Evolutionary conservation across 2,113 vertebrate genomes (phyloP), one percentile per base, ranked within the genome.

Genomic region (Murina feae): DNA sequence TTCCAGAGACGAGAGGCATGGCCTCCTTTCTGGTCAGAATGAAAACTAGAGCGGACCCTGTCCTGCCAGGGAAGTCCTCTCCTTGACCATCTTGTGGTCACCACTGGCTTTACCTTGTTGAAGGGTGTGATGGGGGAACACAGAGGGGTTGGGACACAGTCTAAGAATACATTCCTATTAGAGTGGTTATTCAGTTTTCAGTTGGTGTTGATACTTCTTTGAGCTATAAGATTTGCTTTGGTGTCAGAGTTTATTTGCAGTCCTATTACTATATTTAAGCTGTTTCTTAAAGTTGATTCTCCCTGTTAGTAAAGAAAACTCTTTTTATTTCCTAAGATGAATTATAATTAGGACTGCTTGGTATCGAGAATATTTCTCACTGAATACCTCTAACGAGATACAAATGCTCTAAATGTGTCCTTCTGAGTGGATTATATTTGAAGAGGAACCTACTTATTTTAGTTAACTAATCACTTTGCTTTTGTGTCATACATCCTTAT

Each of bases 341-440:
- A 90, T 95, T 97, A 69, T 88, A 92, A 93, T 93, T 90, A 88
- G 71, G 68, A 93, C 32, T 90, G 30, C 58, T 86, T 90, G 78
- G 55, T 90, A 86, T 58, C 66, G 88, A 94, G 72, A 90, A n/a
- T 94, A 76, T 96, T 94, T 93, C 87, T 90, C 90, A 90, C 84
- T 96, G 94, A 96, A 93, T 96, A 87, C 58, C 23, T n/a, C 44
- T 96, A 94, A 97, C 86, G 90, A 96, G 86, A 90, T 82, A 90
- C 88, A 94, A 96, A 94, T 95, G 84, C 91, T 96, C 71, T 92
- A 94, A 96, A 86, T 90, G 81, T 93, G 71, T 86, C 82, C 82
- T 84, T 96, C 87, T 69, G 90, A 95, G 85, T 71, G 37, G 84
- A 96, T 93, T 96, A 65, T 89, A 88, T 92, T 95, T 96, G 84